Evolutionary conservation across 2,113 vertebrate species (phyloP).

Genomic region (Entomyzon cyanotis): DNA sequence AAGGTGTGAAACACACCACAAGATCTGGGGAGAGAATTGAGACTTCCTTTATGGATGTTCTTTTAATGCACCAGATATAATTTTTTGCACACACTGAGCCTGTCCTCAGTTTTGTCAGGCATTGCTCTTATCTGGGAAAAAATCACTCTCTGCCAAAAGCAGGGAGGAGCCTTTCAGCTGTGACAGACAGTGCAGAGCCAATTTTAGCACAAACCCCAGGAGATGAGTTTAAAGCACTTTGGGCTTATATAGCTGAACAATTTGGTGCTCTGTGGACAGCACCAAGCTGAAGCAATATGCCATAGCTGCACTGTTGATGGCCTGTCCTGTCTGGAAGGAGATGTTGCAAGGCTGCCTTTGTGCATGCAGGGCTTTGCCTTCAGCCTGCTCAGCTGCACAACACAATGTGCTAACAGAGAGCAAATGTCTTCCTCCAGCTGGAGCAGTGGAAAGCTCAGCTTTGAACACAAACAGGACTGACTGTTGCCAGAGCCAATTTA

Average conservation of each 20-base stretch:
- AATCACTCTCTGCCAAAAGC: neutral
- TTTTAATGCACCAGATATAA: neutral
- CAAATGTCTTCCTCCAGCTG: neutral
- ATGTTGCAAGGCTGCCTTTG: neutral
- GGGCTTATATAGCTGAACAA: accelerated
- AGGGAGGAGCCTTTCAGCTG: neutral
- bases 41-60: neutral
- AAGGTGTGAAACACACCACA: neutral
- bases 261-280: neutral
- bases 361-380: neutral
- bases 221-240: neutral
- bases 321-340: neutral
- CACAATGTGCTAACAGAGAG: too few relatives aligned
- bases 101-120: neutral
- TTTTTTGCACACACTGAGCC: neutral
- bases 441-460: neutral
- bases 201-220: neutral
- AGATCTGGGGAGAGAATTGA: neutral
- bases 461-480: neutral
- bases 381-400: neutral
- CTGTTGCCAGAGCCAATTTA: neutral
- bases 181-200: neutral
- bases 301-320: neutral
- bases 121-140: neutral
- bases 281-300: neutral